Evolutionary conservation across 30 jellyfish, hydroid and myxozoan species (phyloP).

Genomic region (Turritopsis dohrnii): DNA sequence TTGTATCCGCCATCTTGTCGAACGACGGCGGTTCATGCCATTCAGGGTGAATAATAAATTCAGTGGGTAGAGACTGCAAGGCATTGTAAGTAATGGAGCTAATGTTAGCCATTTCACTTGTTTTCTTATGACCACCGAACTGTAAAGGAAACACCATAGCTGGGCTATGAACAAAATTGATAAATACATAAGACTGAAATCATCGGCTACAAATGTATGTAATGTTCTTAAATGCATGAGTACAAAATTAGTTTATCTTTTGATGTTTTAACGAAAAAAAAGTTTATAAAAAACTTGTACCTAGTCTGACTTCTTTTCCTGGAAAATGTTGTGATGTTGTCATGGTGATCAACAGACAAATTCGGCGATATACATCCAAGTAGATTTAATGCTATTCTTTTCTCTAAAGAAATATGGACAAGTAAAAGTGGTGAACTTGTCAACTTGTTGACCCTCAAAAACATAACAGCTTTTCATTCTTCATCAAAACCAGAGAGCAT

Average conservation of each 20-base stretch:
- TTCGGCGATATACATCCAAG: constrained; percentile 15
- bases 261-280: neutral
- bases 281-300: neutral
- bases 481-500: too few species aligned
- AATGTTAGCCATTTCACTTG: neutral
- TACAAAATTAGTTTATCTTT: neutral
- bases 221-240: neutral
- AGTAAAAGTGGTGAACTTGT: neutral
- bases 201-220: neutral
- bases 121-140: neutral
- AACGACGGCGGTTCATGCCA: constrained; percentile 10
- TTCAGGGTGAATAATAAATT: constrained; percentile 1
- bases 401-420: constrained; percentile 14
- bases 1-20: neutral
- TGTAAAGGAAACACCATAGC: neutral
- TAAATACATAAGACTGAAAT: neutral
- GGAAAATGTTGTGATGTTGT: neutral
- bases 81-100: neutral
- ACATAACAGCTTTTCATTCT: too few species aligned
- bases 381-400: constrained; percentile 26
- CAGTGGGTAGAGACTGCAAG: neutral
- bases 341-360: neutral
- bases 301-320: neutral
- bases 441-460: too few species aligned
- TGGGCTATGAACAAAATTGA: neutral